Evolutionary conservation across 1,140 invertebrate species (phyloP), one percentile per base, ranked within the genome.

Genomic region (Phymastichus coffea): DNA sequence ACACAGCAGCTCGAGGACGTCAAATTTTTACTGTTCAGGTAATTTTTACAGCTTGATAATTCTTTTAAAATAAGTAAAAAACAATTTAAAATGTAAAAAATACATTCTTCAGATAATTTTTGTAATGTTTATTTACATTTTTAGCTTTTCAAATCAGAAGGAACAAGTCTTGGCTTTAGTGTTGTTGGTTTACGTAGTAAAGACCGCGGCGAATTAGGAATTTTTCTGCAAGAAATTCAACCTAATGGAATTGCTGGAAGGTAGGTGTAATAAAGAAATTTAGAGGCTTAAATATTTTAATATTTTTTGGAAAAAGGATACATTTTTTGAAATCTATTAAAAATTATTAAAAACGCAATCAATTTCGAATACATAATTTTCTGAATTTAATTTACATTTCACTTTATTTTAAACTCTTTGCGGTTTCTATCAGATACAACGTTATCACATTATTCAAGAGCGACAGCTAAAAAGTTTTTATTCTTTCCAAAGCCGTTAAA

Each of bases 141-240:
- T 26, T 71, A 88, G 82, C 71, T 91, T 17, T 86, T 82, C 66
- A 90, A 91, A 72, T 85, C 87, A 2, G 88, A 90, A 70, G 88
- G 87, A 15, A 82, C 79, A 38, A 89, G 86, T 61, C 76, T 91
- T n/a, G 89, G 89, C 28, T 90, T 92, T 72, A 89, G 87, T 71
- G 89, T 91, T 4, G 88, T 91, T 56, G 88, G 88, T 10, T 74
- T 90, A 43, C 83, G 85, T 59, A 85, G 81, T 63, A 87, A 89
- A 69, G 82, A 86, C 63, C 81, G 85, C 66, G 87, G 86, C n/a
- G 87, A 90, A 68, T 77, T 89, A 20, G 89, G 89, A 23, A 91
- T 92, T 66, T 91, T 88, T 76, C 81, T 92, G 14, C 87, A 91
- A 76, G 87, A 90, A 68, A 89, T 92, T 65, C 88, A 90, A 73